Evolutionary conservation across 2,888 invertebrate genomes (phyloP).

Genomic region (Atethmia centrago): DNA sequence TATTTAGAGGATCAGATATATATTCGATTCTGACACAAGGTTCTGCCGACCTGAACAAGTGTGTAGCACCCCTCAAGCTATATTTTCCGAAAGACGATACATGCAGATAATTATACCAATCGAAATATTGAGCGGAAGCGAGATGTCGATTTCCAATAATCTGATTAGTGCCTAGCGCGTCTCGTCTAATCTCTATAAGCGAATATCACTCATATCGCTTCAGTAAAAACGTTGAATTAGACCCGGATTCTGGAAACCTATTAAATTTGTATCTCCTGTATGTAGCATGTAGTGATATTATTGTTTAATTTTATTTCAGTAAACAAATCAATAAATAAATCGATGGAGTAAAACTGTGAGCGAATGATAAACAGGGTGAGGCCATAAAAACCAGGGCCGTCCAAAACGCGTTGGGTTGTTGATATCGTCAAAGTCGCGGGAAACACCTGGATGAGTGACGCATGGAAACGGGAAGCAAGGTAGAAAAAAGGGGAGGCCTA

Average conservation of each 20-base stretch:
- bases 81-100: not conserved
- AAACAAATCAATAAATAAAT: too few relatives aligned
- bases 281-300: not conserved
- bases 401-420: too few relatives aligned
- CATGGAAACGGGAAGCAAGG: too few relatives aligned
- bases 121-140: conserved; percentile 2
- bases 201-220: too few relatives aligned
- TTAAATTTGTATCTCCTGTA: not conserved
- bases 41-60: not conserved
- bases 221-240: not conserved
- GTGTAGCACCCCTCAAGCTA: not conserved
- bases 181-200: not conserved
- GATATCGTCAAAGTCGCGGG: too few relatives aligned
- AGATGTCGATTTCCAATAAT: conserved; percentile 8
- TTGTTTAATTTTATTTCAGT: not conserved
- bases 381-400: too few relatives aligned
- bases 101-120: not conserved
- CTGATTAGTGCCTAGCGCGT: not conserved
- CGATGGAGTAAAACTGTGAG: too few relatives aligned
- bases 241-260: not conserved
- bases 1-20: too few relatives aligned
- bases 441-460: too few relatives aligned
- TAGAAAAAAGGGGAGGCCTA: too few relatives aligned
- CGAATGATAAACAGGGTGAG: too few relatives aligned
- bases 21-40: not conserved